Evolutionary conservation across 2,888 invertebrate species (phyloP).

Genomic region (Lepidocyrtoides sp.): DNA sequence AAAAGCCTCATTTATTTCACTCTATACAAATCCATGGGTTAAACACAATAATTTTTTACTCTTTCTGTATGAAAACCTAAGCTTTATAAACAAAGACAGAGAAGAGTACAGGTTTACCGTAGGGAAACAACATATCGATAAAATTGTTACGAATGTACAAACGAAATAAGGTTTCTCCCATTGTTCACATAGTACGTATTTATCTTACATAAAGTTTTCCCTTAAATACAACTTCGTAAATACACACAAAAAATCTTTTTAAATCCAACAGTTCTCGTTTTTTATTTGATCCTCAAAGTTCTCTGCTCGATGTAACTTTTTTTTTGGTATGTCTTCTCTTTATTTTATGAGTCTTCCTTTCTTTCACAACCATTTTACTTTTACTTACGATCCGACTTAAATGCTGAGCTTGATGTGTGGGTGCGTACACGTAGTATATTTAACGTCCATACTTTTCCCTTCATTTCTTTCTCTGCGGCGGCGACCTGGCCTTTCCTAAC

Average conservation of each 20-base stretch:
- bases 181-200: neutral
- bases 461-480: neutral
- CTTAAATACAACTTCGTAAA: neutral
- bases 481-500: neutral
- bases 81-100: neutral
- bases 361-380: neutral
- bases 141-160: neutral
- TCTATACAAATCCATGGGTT: neutral
- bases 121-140: neutral
- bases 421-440: neutral
- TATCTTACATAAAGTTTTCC: neutral
- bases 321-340: neutral
- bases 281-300: neutral
- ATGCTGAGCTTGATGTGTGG: constrained; percentile 29
- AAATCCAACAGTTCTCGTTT: constrained; percentile 14
- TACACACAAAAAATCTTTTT: neutral
- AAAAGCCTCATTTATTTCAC: neutral
- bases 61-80: neutral
- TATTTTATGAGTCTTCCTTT: neutral
- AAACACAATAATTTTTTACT: neutral
- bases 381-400: neutral
- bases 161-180: neutral
- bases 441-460: neutral
- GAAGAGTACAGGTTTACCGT: constrained; percentile 1
- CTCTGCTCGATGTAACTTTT: neutral